Conservation (phyloP, 2,113 vertebrate genomes). For the Amia ocellicauda region DNA sequence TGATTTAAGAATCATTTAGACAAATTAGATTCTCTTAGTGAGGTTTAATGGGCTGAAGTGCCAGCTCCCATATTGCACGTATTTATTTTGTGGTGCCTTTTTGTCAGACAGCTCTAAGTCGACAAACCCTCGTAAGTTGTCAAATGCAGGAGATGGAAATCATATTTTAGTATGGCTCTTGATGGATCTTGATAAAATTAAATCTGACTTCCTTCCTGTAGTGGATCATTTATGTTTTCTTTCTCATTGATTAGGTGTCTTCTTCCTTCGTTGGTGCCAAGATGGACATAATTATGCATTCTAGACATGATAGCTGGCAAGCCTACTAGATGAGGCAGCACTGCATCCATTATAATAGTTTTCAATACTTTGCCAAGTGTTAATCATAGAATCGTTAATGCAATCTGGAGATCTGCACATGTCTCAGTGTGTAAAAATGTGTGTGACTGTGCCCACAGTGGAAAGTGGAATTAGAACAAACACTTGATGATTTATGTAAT, state of each 20-base stretch:
- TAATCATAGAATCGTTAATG: constrained; percentile 27
- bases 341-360: constrained; percentile 11
- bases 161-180: no score
- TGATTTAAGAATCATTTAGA: no score
- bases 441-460: not conserved
- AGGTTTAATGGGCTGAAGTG: no score
- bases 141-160: no score
- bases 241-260: constrained; percentile 25
- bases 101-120: no score
- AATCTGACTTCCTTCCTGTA: no score
- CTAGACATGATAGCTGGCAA: constrained; percentile 20
- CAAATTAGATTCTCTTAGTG: no score
- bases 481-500: no score
- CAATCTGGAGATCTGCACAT: constrained; percentile 16
- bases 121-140: no score
- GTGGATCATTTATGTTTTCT: not conserved
- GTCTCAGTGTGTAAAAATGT: not conserved
- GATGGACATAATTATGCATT: constrained; percentile 11
- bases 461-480: no score
- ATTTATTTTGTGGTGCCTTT: no score
- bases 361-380: constrained; percentile 2
- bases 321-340: constrained; percentile 21
- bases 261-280: constrained; percentile 6
- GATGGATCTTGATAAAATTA: no score
- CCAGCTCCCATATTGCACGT: not conserved